These are phyloP conservation scores for Xerus inauris DNA, from an alignment of 2,113 vertebrate genomes.

Conservation along the genomic window DNA sequence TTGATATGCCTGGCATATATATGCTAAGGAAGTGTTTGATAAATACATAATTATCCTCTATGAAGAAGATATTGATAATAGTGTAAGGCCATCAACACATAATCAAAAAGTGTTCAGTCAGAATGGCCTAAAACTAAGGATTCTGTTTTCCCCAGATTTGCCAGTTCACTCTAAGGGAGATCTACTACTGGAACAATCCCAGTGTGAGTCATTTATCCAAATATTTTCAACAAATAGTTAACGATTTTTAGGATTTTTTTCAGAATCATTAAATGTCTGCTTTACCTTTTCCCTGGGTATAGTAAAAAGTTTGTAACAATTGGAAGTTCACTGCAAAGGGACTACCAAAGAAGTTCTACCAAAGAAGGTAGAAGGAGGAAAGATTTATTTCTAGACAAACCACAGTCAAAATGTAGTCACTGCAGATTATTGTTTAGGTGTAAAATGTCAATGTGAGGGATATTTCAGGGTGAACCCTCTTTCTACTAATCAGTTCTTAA, in stretches of 20 bases:
- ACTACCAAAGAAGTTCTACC: too few relatives aligned
- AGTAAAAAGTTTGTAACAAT: background rate
- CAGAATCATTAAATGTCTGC: background rate
- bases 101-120: background rate
- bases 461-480: background rate
- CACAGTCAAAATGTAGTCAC: background rate
- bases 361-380: background rate
- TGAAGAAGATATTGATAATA: background rate
- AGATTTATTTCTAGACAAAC: background rate
- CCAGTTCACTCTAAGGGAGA: background rate
- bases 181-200: background rate
- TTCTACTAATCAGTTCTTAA: background rate
- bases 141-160: background rate
- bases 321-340: background rate
- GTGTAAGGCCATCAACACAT: background rate
- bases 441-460: background rate
- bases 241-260: background rate
- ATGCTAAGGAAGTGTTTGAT: background rate
- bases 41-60: background rate
- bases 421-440: background rate
- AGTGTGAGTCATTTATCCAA: background rate
- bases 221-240: background rate
- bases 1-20: background rate
- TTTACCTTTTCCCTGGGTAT: background rate
- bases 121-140: background rate